phyloP scores from a whole-genome alignment of 2,888 invertebrate genomes.

The Horisme vitalbata region DNA sequence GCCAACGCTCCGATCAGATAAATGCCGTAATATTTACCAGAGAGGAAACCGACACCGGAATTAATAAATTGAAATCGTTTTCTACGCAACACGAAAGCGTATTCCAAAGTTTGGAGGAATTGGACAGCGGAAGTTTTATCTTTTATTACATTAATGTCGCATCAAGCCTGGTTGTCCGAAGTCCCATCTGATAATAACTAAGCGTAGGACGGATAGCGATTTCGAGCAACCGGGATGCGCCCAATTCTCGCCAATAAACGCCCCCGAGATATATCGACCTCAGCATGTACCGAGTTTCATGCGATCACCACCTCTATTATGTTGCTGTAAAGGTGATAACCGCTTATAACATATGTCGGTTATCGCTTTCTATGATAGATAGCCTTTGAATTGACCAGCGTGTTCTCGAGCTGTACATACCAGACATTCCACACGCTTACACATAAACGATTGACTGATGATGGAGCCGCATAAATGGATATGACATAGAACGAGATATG shows the following conservation, averaged over 20 bases:
- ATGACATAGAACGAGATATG: slow-evolving; percentile 46
- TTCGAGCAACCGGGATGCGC: slow-evolving; percentile 80
- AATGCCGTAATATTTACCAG: slow-evolving; percentile 17
- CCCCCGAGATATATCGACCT: slow-evolving; percentile 72
- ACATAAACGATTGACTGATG: slow-evolving; percentile 55
- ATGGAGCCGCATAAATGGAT: slow-evolving; percentile 51
- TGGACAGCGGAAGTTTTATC: slow-evolving; percentile 58
- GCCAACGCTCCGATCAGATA: slow-evolving; percentile 10
- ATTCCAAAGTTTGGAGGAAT: slow-evolving; percentile 37
- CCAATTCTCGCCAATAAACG: slow-evolving; percentile 81
- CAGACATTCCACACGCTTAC: slow-evolving; percentile 54
- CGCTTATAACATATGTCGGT: slow-evolving; percentile 48
- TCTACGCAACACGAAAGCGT: slow-evolving; percentile 36
- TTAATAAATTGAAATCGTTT: slow-evolving; percentile 41
- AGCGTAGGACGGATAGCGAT: slow-evolving; percentile 77
- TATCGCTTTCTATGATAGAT: slow-evolving; percentile 54
- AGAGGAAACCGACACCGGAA: slow-evolving; percentile 23
- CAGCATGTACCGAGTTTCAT: slow-evolving; percentile 49
- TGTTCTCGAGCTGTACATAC: slow-evolving; percentile 54
- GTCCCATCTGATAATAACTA: slow-evolving; percentile 67
- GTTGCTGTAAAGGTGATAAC: slow-evolving; percentile 58
- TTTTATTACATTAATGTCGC: slow-evolving; percentile 58
- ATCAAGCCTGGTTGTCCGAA: slow-evolving; percentile 59
- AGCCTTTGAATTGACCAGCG: slow-evolving; percentile 65
- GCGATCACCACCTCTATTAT: slow-evolving; percentile 63